Base-by-base conservation (phyloP, 2,888 invertebrate species). In the Dorcus hopei region DNA sequence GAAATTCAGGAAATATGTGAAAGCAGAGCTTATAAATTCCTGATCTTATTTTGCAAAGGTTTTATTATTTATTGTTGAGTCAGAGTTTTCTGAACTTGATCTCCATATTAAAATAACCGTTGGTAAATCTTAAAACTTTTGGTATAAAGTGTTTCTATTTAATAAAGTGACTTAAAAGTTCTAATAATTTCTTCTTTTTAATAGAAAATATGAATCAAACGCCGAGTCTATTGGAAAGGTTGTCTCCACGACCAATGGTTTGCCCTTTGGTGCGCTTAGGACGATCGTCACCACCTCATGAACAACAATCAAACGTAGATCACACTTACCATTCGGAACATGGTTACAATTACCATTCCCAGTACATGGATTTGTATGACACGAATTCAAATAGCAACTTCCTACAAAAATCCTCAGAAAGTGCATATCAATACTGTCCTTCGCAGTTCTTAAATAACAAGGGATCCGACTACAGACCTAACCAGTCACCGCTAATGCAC, bases 201-300 rank as follows among this genome's bases (percentile, higher is more conserved):
- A 59, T 54, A 58, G 53, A 65, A 64, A 68, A 68, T 59, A 71
- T 71, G 71, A 72, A 69, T 62, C 68, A 69, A 62, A 68, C 72
- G 61, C 67, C 75, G 63, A 72, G 71, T 57, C 68, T 73, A 49
- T 62, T 75, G 65, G 75, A 77, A 62, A 71, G 74, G 61, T 66
- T 76, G 57, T 76, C 76, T 57, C 79, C 79, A 60, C 77, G 80
- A 67, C 80, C 80, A 49, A 74, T 81, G 71, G 81, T 82, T 69
- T 86, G 85, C 74, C 85, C 86, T 56, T 76, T 86, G 70, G 85
- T 85, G 60, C 84, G 83, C 63, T 74, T 85, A 65, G 84, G 84
- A 42, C 80, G 83, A 60, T 79, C 80, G 60, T 79, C 80, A 50
- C 79, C 80, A 33, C 74, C 72, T 62, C 58, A 65, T 45, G 65